Conservation (phyloP, 2,797 vertebrate genomes). For the Furcifer pardalis region DNA sequence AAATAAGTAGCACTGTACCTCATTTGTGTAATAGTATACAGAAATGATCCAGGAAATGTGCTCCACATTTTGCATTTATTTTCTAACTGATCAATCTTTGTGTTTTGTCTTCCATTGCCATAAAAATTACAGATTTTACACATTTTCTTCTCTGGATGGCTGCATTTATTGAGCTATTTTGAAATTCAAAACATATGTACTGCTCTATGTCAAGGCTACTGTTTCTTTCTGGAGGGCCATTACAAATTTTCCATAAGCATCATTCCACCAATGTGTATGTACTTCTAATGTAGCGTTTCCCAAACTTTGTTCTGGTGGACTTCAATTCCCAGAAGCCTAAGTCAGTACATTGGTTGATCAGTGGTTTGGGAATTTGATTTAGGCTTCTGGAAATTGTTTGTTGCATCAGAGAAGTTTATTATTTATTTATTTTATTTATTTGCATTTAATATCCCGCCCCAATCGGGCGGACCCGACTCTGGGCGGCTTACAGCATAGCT, state of each 20-base stretch:
- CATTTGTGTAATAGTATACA: neutral
- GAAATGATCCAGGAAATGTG: constrained; percentile 13
- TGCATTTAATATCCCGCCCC: too few species aligned
- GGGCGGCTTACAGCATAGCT: too few species aligned
- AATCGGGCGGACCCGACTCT: too few species aligned
- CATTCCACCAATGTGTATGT: constrained; percentile 21
- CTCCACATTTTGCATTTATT: constrained; percentile 16
- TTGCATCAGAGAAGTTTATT: too few species aligned
- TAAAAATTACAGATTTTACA: constrained; percentile 32
- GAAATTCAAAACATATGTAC: constrained; percentile 34
- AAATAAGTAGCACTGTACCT: constrained; percentile 1
- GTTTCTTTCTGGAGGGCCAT: constrained; percentile 30
- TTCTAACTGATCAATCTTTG: constrained; percentile 32
- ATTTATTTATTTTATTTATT: too few species aligned
- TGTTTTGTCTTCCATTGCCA: constrained; percentile 3
- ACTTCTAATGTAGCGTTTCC: constrained; percentile 51
- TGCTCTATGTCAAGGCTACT: neutral
- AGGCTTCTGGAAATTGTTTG: too few species aligned
- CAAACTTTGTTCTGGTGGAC: too few species aligned
- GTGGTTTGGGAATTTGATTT: too few species aligned
- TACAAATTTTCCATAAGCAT: constrained; percentile 51
- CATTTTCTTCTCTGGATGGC: constrained; percentile 11
- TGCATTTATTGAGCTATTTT: constrained; percentile 36
- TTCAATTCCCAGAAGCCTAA: too few species aligned
- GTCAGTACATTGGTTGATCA: too few species aligned